Evolutionary conservation across 2,113 vertebrate genomes (phyloP).

Genomic region (Ictalurus punctatus): DNA sequence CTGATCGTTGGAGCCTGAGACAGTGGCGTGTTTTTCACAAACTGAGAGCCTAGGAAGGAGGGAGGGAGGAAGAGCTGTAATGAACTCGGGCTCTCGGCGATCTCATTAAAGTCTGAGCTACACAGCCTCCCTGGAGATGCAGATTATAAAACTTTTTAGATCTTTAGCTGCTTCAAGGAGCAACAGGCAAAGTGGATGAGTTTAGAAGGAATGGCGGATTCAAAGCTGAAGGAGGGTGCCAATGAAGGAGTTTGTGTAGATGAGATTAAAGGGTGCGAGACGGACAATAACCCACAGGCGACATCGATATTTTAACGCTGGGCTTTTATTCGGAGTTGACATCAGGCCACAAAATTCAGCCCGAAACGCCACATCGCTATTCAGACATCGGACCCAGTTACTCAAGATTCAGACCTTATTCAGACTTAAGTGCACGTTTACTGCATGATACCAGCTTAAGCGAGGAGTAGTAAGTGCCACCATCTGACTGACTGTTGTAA

Average conservation of each 20-base stretch:
- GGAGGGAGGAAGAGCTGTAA: slow-evolving; percentile 15
- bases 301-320: slow-evolving; percentile 27
- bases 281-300: neutral
- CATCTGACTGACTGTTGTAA: neutral
- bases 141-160: slow-evolving; percentile 37
- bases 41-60: slow-evolving; percentile 1
- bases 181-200: slow-evolving; percentile 21
- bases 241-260: neutral
- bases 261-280: slow-evolving; percentile 3
- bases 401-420: neutral
- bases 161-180: slow-evolving; percentile 18
- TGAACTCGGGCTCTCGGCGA: slow-evolving; percentile 42
- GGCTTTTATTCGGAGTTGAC: slow-evolving; percentile 25
- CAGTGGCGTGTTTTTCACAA: neutral
- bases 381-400: neutral
- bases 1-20: slow-evolving; percentile 26
- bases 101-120: slow-evolving; percentile 50
- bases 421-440: neutral
- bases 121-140: slow-evolving; percentile 39
- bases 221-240: slow-evolving; percentile 14
- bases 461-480: neutral
- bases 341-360: neutral
- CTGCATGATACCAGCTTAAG: neutral
- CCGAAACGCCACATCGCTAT: neutral
- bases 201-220: slow-evolving; percentile 13